Conservation (phyloP, 2,888 invertebrate genomes). For the Polyommatus iphigenia region DNA sequence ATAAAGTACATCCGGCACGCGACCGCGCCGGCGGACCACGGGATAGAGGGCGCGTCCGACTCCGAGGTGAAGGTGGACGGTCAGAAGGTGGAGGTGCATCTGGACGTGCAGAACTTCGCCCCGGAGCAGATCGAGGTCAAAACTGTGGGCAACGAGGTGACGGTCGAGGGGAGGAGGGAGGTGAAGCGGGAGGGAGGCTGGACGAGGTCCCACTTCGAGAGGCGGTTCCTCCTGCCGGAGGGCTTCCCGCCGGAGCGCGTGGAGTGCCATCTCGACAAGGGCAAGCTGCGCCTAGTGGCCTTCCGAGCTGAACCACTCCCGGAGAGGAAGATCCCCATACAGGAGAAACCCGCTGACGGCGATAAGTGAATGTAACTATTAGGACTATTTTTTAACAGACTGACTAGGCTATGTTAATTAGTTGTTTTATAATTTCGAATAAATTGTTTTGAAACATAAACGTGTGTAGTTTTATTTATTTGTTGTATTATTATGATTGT, state of each 20-base stretch:
- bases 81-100: slow-evolving; percentile 85
- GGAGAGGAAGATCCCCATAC: slow-evolving; percentile 62
- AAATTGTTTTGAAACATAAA: neutral
- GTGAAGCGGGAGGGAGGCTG: slow-evolving; percentile 87
- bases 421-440: slow-evolving; percentile 8
- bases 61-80: slow-evolving; percentile 80
- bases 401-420: slow-evolving; percentile 16
- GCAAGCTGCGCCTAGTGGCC: slow-evolving; percentile 84
- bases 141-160: slow-evolving; percentile 85
- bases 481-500: neutral
- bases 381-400: slow-evolving; percentile 3
- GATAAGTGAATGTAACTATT: slow-evolving; percentile 30
- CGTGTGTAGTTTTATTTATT: neutral
- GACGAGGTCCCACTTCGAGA: slow-evolving; percentile 87
- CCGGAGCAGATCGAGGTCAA: slow-evolving; percentile 90
- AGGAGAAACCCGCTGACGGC: slow-evolving; percentile 51
- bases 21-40: slow-evolving; percentile 54
- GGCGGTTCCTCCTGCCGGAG: slow-evolving; percentile 87
- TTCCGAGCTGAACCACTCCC: slow-evolving; percentile 72
- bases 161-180: slow-evolving; percentile 89
- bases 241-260: slow-evolving; percentile 87
- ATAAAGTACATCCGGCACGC: slow-evolving; percentile 37
- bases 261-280: slow-evolving; percentile 87
- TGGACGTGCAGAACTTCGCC: slow-evolving; percentile 89
- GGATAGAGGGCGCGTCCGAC: slow-evolving; percentile 75